Evolutionary conservation across 2,797 vertebrate species (phyloP).

Genomic region (Allobates femoralis): DNA sequence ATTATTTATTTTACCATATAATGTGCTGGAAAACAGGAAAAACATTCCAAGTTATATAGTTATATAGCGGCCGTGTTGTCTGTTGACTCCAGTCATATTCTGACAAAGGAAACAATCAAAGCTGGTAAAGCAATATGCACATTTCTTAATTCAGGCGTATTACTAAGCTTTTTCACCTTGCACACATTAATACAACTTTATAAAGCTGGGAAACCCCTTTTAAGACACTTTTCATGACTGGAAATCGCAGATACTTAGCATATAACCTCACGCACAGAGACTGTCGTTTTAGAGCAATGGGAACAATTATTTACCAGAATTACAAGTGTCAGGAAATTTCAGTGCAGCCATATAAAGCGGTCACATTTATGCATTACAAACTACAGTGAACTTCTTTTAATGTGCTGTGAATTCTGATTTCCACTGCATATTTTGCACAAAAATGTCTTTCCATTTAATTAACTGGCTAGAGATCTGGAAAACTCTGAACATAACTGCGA

Average conservation of each 20-base stretch:
- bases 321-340: background rate
- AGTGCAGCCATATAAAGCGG: constrained; percentile 14
- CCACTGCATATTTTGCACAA: constrained; percentile 24
- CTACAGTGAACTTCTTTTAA: constrained; percentile 8
- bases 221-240: background rate
- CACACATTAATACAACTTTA: no score
- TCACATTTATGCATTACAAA: constrained; percentile 17
- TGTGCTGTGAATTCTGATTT: constrained; percentile 31
- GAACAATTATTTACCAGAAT: background rate
- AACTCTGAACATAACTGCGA: constrained; percentile 48
- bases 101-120: no score
- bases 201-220: no score
- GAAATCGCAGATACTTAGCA: background rate
- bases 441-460: constrained; percentile 61
- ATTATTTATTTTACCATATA: no score
- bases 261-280: background rate
- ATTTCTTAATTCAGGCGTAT: no score
- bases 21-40: no score
- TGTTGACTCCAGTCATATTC: no score
- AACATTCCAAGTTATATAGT: no score
- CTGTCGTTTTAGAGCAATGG: background rate
- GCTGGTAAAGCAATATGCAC: no score
- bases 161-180: no score
- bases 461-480: constrained; percentile 67
- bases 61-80: no score